These are phyloP conservation scores for Epinephelus moara DNA, from an alignment of 2,113 vertebrate species.

Conservation along the genomic window DNA sequence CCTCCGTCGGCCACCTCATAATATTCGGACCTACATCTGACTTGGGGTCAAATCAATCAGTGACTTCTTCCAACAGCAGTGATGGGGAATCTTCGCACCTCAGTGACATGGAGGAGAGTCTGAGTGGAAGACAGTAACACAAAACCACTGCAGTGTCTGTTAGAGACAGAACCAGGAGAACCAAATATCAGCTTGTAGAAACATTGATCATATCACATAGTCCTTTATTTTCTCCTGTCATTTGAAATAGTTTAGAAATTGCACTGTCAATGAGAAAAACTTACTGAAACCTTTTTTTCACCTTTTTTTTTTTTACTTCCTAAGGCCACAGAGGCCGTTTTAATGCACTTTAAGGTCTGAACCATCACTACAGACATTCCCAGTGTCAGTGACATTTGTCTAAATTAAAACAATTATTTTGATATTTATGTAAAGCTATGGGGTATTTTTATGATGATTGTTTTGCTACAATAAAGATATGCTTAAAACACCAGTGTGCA, in stretches of 20 bases:
- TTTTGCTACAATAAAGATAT: constrained; percentile 78
- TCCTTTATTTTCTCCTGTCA: background rate
- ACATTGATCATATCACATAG: constrained; percentile 10
- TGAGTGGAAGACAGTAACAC: constrained; percentile 66
- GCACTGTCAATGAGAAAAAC: constrained; percentile 43
- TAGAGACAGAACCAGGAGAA: constrained; percentile 49
- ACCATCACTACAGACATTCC: constrained; percentile 51
- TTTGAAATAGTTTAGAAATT: constrained; percentile 46
- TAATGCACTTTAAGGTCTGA: constrained; percentile 84
- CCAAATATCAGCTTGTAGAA: constrained; percentile 27
- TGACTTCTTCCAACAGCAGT: constrained; percentile 75
- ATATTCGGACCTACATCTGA: constrained; percentile 76
- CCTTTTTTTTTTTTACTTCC: constrained; percentile 13
- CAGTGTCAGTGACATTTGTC: constrained; percentile 48
- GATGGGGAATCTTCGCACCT: constrained; percentile 85
- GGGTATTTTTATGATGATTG: constrained; percentile 63
- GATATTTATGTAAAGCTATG: constrained; percentile 80
- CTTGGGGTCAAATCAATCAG: constrained; percentile 60
- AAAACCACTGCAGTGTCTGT: constrained; percentile 27
- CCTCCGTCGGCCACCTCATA: constrained; percentile 74
- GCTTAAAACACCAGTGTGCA: constrained; percentile 8
- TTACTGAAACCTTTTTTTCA: background rate
- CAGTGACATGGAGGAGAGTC: constrained; percentile 84
- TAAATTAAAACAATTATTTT: constrained; percentile 73
- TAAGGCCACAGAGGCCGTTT: constrained; percentile 49